Conservation (phyloP, 2,888 invertebrate species). For the Caenorhabditis zanzibari region DNA sequence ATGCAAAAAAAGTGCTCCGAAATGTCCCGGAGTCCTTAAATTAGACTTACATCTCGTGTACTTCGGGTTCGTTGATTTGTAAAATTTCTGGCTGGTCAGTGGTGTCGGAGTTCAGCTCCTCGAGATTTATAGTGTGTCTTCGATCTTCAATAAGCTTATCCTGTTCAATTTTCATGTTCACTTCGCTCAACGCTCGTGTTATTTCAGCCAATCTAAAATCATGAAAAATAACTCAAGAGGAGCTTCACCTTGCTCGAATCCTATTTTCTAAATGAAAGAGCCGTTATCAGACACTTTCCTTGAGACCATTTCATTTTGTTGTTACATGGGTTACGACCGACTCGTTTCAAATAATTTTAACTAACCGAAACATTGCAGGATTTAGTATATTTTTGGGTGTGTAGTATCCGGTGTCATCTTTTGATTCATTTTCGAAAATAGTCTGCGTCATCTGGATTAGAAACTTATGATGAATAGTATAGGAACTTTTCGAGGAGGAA, state of each 20-base stretch:
- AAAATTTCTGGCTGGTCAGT: neutral
- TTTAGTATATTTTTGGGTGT: conserved; percentile 67
- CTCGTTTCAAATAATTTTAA: neutral
- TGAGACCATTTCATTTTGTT: too few species aligned
- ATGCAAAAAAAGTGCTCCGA: too few species aligned
- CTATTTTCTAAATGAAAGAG: too few species aligned
- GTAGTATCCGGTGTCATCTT: conserved; percentile 63
- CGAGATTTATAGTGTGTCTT: conserved; percentile 49
- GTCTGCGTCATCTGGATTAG: conserved; percentile 31
- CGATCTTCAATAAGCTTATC: conserved; percentile 51
- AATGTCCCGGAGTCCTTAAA: neutral
- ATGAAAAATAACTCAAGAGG: too few species aligned
- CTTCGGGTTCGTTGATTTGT: neutral
- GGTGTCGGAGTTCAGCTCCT: neutral
- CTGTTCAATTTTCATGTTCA: conserved; percentile 62
- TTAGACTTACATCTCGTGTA: neutral
- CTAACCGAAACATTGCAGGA: conserved; percentile 65
- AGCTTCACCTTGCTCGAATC: too few species aligned
- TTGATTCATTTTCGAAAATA: conserved; percentile 1
- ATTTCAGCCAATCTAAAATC: conserved; percentile 56
- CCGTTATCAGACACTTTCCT: too few species aligned
- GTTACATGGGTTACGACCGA: neutral
- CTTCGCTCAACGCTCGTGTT: conserved; percentile 62
- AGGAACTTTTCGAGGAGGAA: neutral
- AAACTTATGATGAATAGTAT: conserved; percentile 18